Evolutionary conservation across 2,113 vertebrate species (phyloP), one percentile per base, ranked within the genome.

Genomic region (Anthoscopus minutus): DNA sequence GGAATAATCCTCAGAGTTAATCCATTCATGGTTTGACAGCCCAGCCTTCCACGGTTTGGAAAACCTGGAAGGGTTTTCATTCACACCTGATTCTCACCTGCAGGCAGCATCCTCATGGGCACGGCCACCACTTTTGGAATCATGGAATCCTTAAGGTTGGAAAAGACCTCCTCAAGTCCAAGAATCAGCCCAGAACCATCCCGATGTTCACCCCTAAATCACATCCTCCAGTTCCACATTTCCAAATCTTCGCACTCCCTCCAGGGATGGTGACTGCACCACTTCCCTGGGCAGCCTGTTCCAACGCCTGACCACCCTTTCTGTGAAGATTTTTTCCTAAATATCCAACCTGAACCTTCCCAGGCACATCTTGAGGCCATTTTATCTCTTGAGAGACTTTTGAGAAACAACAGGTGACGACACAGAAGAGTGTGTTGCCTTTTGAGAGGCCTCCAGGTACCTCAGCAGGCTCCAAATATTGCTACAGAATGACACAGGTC

Each of bases 221-320:
- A 2, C 0, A 0, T 13, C 78, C 62, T 48, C 21, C 7, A 22
- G 2, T 40, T 27, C 62, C 25, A 31, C 10, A 2, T 61, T 40
- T 31, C 11, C 4, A 8, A 19, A 6, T 7, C 17, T 48, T 28
- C 0, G 0, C 13, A 76, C 48, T 16, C 35, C 40, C 35, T 35
- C 10, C 35, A 33, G 54, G 40, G 5, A 30, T 20, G 31, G 10
- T 4, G 25, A 48, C 11, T 22, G 20, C 40, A 18, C 4, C 7
- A 17, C 23, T 30, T 10, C 33, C 58, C 28, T 45, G 53, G 8
- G 15, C 44, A 51, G 12, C 33, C 37, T 58, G 5, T 18, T 37
- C 44, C 44, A 44, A 9, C 12, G 21, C 31, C 60, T 65, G 37
- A 7, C 15, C 20, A 23, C 8, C 22, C 10, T 8, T 51, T n/a